Base-by-base conservation (phyloP, 53 echinoderm and acorn worm genomes). In the Stichopus horrens region DNA sequence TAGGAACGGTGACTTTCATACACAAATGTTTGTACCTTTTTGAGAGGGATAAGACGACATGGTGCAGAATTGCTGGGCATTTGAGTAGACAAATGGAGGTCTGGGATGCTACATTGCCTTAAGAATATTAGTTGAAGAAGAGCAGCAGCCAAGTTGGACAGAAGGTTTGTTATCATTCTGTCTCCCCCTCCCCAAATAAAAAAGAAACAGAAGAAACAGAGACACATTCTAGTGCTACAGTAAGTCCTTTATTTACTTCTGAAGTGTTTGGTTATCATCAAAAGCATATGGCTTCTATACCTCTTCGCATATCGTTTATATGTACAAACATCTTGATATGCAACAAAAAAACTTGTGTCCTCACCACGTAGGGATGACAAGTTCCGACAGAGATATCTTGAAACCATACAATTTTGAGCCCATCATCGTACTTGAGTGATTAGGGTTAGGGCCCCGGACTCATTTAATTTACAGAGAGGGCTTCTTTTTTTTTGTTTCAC, bases 291-390 rank as follows among this genome's bases (percentile, higher is more conserved):
- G 56, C 63, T 52, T 85, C 22, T 52, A 59, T 21, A 85, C 65
- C 58, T 54, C 83, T 76, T 85, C 65, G 66, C 85, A 85, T 81
- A 81, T 81, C 81, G 57, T 57, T 81, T 57, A 56, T 81, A 81
- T 81, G 81, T 81, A 81, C 81, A 81, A 81, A 55, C 81, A 81
- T 55, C 80, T 81, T 81, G 81, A 81, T 81, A 81, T 81, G 81
- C 81, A 16, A 54, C 81, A 79, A 54, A 53, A 21, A 71, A 71
- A 71, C 71, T 71, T 6, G 37, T 37, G 71, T 71, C 71, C 71
- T 71, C 63, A 16, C 16, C 16, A 13, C 16, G 37, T 13, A 63
- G 63, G 19, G 18, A 13, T 71, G 18, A 18, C 7, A 18, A 16
- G 14, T 71, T 71, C 18, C 18, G 19, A 71, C 71, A 71, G 71